Base-by-base conservation (phyloP, 1,140 invertebrate species). In the Portunus trituberculatus region DNA sequence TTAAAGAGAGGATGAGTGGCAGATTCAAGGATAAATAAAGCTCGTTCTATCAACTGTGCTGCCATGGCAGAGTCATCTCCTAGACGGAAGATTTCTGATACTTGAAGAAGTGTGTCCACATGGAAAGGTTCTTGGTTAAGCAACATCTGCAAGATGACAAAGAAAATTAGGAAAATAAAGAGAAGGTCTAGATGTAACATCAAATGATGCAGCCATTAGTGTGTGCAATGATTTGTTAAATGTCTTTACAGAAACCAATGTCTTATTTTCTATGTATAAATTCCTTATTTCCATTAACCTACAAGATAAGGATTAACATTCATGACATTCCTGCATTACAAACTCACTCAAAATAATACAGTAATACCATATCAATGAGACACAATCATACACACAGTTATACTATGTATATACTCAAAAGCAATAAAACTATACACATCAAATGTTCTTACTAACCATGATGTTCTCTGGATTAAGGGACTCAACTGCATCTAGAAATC, bases 1-100 rank as follows among this genome's bases (percentile, higher is more conserved):
- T 98, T 98, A 96, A 99, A 99, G 52, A 98, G 97, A 2, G 98
- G 98, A 97, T 99, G 98, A 96, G 99, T 98, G 28, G 98, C 97
- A 96, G 97, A 98, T 97, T 99, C 98, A 96, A 99, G 97, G 95
- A 98, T 98, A 96, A 98, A 98, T 6, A 99, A 96, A 20, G 98
- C 98, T 96, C 98, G 97, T 97, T 99, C 98, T 93, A 98, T 98
- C 0, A 99, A 97, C 97, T 98, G 98, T 48, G 98, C 98, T 8
- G 98, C 98, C 97, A 98, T 98, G 93, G 98, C 98, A 59, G 98
- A 97, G 97, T 99, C 98, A 97, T 99, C 98, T 95, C 97, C 98
- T 96, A 98, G 97, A 94, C 98, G 98, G 96, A 98, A 98, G 25
- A 99, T 97, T 96, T 99, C 98, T 96, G 98, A 98, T 87, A 99